Evolutionary conservation across 2,888 invertebrate species (phyloP).

Genomic region (Pachycephus smyrnensis): DNA sequence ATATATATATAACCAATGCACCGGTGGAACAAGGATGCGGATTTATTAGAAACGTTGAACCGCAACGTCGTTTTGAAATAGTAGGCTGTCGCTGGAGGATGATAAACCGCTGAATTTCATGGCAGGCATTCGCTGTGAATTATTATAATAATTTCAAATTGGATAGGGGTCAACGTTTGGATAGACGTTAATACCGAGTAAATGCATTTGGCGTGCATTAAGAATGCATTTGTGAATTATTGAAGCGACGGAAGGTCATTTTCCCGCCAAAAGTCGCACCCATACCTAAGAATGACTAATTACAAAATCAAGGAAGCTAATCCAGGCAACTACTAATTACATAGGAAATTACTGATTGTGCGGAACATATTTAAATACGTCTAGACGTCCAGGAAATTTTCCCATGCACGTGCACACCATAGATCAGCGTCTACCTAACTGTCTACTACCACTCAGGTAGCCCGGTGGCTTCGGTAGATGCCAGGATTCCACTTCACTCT

Average conservation of each 20-base stretch:
- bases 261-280: not conserved
- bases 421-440: not conserved
- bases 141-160: not conserved
- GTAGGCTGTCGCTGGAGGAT: not conserved
- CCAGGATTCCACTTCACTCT: not conserved
- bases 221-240: not conserved
- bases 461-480: not conserved
- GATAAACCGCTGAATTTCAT: not conserved
- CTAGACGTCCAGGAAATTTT: constrained; percentile 1
- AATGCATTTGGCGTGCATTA: not conserved
- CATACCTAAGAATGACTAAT: not conserved
- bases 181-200: not conserved
- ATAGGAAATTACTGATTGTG: constrained; percentile 7
- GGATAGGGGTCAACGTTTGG: not conserved
- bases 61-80: not conserved
- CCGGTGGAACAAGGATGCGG: not conserved
- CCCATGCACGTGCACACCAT: not conserved
- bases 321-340: not conserved
- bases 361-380: not conserved
- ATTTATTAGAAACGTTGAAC: not conserved
- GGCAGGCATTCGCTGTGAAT: not conserved
- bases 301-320: not conserved
- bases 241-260: not conserved
- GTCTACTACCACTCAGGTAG: not conserved
- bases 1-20: not conserved